Evolutionary conservation across 64 coral and sea anemone species (phyloP), one percentile per base, ranked within the genome.

Genomic region (Porites lutea): DNA sequence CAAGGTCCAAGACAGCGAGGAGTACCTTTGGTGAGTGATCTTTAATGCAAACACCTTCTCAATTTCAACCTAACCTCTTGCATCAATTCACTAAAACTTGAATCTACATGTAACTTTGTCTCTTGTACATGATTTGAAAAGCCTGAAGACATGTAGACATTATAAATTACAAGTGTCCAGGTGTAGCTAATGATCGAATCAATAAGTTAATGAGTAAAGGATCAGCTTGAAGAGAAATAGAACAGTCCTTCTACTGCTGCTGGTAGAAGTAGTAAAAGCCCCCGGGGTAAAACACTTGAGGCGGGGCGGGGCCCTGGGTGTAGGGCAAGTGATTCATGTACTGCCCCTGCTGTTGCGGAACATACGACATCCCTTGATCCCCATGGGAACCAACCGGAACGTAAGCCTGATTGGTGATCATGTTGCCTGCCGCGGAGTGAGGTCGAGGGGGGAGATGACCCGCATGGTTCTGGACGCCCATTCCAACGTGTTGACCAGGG

Each of bases 361-460:
- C 82, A 69, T 90, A 94, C 13, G 95, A 88, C 72, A 97, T 91
- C 82, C 82, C 79, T 46, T 97, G 95, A 77, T 97, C 92, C 19
- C 82, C 88, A 54, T 91, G 92, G 50, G 92, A 82, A 74, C 70
- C 88, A 82, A 92, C 87, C 12, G 88, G 72, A 19, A 83, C 77
- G 79, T 91, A 97, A 22, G 78, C 87, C 71, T 97, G 95, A 15
- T 81, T 83, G 48, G 51, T 93, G 69, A 82, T 88, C 19, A 97
- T 86, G 72, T 88, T 97, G 18, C 95, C 95, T 6, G 95, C 91
- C 9, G 95, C 95, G 64, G 95, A 97, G 91, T 97, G 95, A 37
- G 95, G 95, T 69, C 95, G 90, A 10, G 95, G 92, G 2, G 95
- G 95, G 52, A 97, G 95, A 4, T 52, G 65, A 68, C 83, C 62